Evolutionary conservation across 2,113 vertebrate species (phyloP).

Genomic region (Spermophilus dauricus): DNA sequence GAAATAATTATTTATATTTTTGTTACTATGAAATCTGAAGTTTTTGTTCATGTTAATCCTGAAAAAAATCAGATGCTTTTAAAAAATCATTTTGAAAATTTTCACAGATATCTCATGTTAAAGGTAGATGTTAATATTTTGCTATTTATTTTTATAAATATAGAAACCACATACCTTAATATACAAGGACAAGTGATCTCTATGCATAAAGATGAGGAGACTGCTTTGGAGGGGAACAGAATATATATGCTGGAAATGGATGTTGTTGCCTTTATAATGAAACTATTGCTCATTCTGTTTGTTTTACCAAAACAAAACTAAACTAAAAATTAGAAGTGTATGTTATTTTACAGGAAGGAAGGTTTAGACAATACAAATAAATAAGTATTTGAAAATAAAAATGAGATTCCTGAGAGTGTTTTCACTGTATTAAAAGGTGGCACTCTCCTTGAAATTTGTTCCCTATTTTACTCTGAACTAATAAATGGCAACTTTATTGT

Average conservation of each 20-base stretch:
- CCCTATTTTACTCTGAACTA: neutral
- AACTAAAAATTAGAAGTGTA: neutral
- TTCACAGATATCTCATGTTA: neutral
- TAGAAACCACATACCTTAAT: neutral
- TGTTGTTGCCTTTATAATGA: neutral
- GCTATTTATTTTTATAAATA: neutral
- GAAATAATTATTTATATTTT: slow-evolving; percentile 22
- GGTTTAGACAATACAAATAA: neutral
- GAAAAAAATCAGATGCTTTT: slow-evolving; percentile 17
- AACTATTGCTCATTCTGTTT: neutral
- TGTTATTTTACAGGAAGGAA: neutral
- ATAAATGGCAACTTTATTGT: neutral
- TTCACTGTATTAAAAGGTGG: neutral
- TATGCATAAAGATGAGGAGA: neutral
- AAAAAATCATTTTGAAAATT: neutral
- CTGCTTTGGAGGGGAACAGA: neutral
- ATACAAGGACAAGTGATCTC: neutral
- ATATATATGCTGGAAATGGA: neutral
- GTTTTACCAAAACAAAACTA: neutral
- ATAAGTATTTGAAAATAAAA: slow-evolving; percentile 8
- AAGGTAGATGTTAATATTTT: neutral
- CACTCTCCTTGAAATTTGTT: neutral
- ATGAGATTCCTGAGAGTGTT: neutral
- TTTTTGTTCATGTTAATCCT: neutral
- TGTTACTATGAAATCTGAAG: neutral